These are phyloP conservation scores for Mus minutoides DNA, from an alignment of 2,797 vertebrate genomes.

Conservation along the genomic window DNA sequence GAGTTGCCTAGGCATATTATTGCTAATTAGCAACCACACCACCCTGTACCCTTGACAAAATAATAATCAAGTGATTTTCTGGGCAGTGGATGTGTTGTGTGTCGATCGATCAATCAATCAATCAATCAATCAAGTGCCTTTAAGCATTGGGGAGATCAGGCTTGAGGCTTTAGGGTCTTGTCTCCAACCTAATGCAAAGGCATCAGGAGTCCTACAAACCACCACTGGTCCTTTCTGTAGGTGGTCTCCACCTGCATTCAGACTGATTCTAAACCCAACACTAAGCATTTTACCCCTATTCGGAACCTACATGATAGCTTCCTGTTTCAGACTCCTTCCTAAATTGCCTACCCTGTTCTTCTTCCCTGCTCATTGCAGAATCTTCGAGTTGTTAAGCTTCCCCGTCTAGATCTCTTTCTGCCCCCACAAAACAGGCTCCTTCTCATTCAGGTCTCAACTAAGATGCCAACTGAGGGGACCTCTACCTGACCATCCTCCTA, in stretches of 20 bases:
- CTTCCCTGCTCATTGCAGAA: not conserved
- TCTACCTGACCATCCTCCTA: not conserved
- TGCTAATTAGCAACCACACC: not conserved
- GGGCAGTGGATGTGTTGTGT: not conserved
- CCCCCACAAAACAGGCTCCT: not conserved
- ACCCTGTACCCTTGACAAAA: not conserved
- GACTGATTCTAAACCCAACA: constrained; percentile 2
- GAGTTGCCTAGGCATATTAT: not conserved
- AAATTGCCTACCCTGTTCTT: not conserved
- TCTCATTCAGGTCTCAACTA: not conserved
- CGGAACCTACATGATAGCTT: not conserved
- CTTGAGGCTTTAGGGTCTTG: not conserved
- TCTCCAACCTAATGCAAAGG: not conserved
- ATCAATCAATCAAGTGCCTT: not conserved
- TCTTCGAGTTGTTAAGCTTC: not conserved
- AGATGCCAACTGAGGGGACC: not conserved
- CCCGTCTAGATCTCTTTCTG: not conserved
- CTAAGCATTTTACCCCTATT: not conserved
- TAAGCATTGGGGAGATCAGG: not conserved
- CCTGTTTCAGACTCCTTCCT: not conserved
- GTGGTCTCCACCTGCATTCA: not conserved
- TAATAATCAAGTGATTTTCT: constrained; percentile 8
- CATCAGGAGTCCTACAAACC: not conserved
- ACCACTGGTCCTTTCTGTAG: not conserved
- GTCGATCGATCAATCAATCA: too few species aligned